phyloP scores from a whole-genome alignment of 2,797 vertebrate genomes.

The Lates japonicus region DNA sequence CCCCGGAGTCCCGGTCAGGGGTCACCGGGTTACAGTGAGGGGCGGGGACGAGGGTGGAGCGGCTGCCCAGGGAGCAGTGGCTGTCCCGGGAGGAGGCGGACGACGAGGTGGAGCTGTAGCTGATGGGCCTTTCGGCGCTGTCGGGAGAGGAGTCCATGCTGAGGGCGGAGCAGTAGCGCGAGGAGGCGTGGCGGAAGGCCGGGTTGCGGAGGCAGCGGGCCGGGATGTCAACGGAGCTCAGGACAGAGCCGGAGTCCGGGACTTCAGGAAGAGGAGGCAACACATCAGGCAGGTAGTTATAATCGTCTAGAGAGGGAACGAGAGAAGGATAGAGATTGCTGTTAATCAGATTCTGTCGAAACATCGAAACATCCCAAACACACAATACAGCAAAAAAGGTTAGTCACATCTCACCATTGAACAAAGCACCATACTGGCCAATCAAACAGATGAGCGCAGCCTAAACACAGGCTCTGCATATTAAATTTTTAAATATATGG shows the following conservation, averaged over 20 bases:
- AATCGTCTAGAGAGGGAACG: slow-evolving; percentile 86
- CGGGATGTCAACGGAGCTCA: slow-evolving; percentile 80
- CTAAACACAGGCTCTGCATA: slow-evolving; percentile 5
- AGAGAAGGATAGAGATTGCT: slow-evolving; percentile 3
- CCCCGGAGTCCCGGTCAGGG: slow-evolving; percentile 91
- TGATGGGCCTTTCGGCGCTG: slow-evolving; percentile 92
- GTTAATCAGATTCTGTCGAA: background rate
- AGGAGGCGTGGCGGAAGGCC: slow-evolving; percentile 74
- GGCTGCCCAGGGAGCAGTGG: slow-evolving; percentile 95
- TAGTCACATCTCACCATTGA: background rate
- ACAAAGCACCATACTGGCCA: background rate
- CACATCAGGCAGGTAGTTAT: slow-evolving; percentile 86
- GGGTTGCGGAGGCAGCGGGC: slow-evolving; percentile 83
- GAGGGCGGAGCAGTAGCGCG: slow-evolving; percentile 84
- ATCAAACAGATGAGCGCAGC: background rate
- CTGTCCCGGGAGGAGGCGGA: slow-evolving; percentile 97
- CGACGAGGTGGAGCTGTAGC: slow-evolving; percentile 97
- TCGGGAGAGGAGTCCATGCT: slow-evolving; percentile 94
- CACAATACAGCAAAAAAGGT: background rate
- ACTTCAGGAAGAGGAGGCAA: slow-evolving; percentile 88
- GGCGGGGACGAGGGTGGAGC: slow-evolving; percentile 88
- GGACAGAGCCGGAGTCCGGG: slow-evolving; percentile 82
- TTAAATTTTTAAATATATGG: slow-evolving; percentile 22
- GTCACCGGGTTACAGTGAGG: slow-evolving; percentile 87
- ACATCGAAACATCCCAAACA: background rate